phyloP scores from a whole-genome alignment of 2,113 vertebrate genomes.

The Lagopus muta region DNA sequence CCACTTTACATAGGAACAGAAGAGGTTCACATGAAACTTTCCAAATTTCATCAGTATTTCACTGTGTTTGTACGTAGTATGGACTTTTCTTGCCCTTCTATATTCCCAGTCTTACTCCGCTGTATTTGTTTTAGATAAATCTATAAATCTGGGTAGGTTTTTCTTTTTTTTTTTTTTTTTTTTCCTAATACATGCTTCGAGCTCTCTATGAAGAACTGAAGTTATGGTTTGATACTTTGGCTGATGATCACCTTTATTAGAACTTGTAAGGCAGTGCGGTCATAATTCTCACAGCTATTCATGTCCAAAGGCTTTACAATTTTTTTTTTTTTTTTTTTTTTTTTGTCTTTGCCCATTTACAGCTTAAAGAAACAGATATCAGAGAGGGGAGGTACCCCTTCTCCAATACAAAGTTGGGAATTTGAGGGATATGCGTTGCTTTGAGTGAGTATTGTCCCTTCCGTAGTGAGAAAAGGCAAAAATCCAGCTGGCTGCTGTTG shows the following conservation, averaged over 20 bases:
- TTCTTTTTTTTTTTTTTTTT: not conserved
- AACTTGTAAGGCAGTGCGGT: not conserved
- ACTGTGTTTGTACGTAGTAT: not conserved
- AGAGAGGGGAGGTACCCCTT: not conserved
- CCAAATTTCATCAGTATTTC: not conserved
- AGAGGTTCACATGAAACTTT: not conserved
- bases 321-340: not conserved
- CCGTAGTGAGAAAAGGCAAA: not conserved
- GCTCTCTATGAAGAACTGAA: not conserved
- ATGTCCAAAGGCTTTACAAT: not conserved
- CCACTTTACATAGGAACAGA: not conserved
- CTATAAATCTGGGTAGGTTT: not conserved
- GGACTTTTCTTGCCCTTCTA: too few relatives aligned
- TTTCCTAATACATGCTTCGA: not conserved
- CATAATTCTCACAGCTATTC: not conserved
- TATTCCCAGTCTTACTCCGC: not conserved
- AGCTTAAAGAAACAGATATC: not conserved
- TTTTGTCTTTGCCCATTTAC: not conserved
- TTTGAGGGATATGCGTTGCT: not conserved
- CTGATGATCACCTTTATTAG: not conserved
- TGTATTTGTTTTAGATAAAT: not conserved
- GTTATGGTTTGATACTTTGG: not conserved
- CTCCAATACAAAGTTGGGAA: not conserved
- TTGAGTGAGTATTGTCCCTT: not conserved
- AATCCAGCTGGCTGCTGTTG: not conserved